Evolutionary conservation across 1,140 invertebrate species (phyloP).

Genomic region (Neodiprion virginianus): DNA sequence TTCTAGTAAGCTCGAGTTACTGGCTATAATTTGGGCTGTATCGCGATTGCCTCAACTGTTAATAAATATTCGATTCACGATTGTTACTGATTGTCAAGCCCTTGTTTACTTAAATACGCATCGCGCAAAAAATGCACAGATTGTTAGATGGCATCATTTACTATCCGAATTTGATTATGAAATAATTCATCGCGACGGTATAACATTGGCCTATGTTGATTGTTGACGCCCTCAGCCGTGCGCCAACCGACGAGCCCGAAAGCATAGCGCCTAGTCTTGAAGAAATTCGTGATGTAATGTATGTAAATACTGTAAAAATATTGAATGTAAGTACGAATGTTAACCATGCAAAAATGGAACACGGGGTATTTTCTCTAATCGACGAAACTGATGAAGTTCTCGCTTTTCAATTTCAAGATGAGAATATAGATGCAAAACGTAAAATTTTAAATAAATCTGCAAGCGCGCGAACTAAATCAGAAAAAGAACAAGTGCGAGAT

Average conservation of each 20-base stretch:
- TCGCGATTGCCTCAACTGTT: conserved; percentile 22
- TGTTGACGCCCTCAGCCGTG: conserved; percentile 9
- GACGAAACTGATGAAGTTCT: background rate
- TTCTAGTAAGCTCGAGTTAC: conserved; percentile 34
- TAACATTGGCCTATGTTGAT: conserved; percentile 12
- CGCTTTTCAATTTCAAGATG: conserved; percentile 11
- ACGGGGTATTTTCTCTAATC: no score
- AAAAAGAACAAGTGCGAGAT: background rate
- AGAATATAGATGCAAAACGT: background rate
- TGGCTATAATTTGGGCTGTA: conserved; percentile 30
- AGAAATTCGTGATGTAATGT: background rate
- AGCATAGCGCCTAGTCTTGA: background rate
- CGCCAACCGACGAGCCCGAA: background rate
- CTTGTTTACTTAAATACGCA: conserved; percentile 16
- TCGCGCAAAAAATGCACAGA: conserved; percentile 16
- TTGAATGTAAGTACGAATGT: conserved; percentile 6
- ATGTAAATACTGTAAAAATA: conserved; percentile 11
- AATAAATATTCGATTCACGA: conserved; percentile 25
- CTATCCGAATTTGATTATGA: conserved; percentile 19
- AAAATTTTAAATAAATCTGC: background rate
- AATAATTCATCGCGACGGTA: conserved; percentile 16
- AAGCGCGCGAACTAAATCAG: background rate
- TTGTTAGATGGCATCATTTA: conserved; percentile 11
- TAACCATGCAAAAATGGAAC: background rate
- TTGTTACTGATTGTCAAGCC: conserved; percentile 26